A percentile compares a stretch with the other conserved stretches of the same genome.
Conservation (phyloP, 2,797 vertebrate species). For the Chiroxiphia lanceolata region DNA sequence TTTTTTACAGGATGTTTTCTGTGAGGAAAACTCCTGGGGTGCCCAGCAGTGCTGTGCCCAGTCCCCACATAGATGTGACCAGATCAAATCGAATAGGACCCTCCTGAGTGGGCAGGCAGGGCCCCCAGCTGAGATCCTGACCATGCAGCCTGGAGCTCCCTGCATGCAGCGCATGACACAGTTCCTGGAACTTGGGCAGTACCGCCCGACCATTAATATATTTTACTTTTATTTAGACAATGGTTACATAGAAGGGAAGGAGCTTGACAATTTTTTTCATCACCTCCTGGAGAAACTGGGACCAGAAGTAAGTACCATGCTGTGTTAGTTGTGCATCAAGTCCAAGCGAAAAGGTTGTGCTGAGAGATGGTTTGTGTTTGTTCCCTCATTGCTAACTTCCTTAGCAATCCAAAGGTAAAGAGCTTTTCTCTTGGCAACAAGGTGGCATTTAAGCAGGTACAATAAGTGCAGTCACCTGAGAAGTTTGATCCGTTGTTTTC, state of each 20-base stretch:
- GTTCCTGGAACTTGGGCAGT: not conserved
- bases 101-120: fast-evolving
- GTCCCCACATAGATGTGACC: fast-evolving
- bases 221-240: constrained; percentile 82
- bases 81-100: fast-evolving
- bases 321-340: fast-evolving
- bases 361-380: not conserved
- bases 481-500: not conserved
- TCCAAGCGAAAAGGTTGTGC: not conserved
- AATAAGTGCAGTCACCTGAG: not conserved
- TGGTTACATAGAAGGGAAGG: constrained; percentile 93
- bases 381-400: not conserved
- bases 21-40: not conserved
- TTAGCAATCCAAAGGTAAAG: not conserved
- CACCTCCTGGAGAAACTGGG: constrained; percentile 84
- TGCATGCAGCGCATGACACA: fast-evolving
- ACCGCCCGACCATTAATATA: not conserved
- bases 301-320: constrained; percentile 77
- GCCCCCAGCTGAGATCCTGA: not conserved
- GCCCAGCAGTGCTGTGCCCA: fast-evolving
- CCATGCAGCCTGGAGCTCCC: fast-evolving
- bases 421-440: constrained; percentile 25
- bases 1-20: not conserved
- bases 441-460: not conserved
- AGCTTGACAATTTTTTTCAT: constrained; percentile 90